Conservation (phyloP, 2,888 invertebrate genomes). For the Baccha elongata region DNA sequence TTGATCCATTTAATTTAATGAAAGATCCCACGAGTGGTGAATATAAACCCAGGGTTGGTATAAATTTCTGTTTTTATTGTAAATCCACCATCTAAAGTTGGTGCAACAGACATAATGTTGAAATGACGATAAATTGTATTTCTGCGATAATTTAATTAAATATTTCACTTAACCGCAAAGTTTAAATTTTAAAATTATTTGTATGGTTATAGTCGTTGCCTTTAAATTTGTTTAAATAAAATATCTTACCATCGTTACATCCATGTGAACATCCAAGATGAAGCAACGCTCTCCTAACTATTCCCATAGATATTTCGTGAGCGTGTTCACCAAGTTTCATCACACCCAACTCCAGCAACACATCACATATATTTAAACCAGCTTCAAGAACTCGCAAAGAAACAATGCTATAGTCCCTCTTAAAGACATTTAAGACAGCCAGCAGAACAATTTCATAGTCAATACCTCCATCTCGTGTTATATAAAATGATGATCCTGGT, state of each 20-base stretch:
- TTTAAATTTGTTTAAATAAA: too few relatives aligned
- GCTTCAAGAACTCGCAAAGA: conserved; percentile 96
- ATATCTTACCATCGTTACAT: conserved; percentile 88
- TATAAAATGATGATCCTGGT: conserved; percentile 94
- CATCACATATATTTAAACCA: conserved; percentile 94
- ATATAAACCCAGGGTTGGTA: too few relatives aligned
- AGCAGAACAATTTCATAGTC: conserved; percentile 93
- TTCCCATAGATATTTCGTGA: conserved; percentile 82
- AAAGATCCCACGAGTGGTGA: too few relatives aligned
- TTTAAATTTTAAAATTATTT: too few relatives aligned
- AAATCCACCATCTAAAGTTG: too few relatives aligned
- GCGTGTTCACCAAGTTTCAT: conserved; percentile 84
- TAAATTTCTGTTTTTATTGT: too few relatives aligned
- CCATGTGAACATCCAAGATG: conserved; percentile 98
- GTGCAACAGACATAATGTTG: too few relatives aligned
- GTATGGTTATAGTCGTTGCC: too few relatives aligned
- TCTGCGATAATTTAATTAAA: too few relatives aligned
- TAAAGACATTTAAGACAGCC: conserved; percentile 93
- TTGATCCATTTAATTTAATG: too few relatives aligned
- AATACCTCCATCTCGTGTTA: conserved; percentile 97
- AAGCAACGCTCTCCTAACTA: conserved; percentile 84
- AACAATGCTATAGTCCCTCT: conserved; percentile 92
- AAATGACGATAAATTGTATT: too few relatives aligned
- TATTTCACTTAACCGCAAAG: too few relatives aligned
- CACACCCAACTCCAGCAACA: conserved; percentile 95